phyloP scores from a whole-genome alignment of 2,888 invertebrate species.

The Lamellibrachia satsuma region DNA sequence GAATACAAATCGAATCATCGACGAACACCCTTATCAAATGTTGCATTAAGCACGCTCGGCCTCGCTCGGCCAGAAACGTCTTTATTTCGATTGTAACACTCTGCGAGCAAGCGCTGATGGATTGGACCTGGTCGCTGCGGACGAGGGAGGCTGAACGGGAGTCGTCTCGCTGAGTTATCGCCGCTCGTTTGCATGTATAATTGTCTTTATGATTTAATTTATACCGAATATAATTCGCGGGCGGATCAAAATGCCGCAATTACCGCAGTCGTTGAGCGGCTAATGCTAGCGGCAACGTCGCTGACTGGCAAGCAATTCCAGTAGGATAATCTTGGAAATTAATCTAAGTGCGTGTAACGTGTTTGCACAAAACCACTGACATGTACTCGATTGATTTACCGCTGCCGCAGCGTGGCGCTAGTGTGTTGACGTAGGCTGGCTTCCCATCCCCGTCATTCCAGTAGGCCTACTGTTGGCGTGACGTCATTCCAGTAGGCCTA shows the following conservation, averaged over 20 bases:
- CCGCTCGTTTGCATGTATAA: not conserved
- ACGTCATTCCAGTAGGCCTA: too few relatives aligned
- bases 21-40: constrained; percentile 5
- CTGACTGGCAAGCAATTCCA: constrained; percentile 6
- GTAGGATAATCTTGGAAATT: not conserved
- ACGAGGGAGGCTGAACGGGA: not conserved
- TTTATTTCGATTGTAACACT: not conserved
- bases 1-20: constrained; percentile 17
- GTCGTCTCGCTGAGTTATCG: constrained; percentile 8
- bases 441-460: too few relatives aligned
- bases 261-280: not conserved
- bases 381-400: constrained; percentile 13
- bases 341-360: constrained; percentile 3
- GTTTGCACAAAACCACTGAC: constrained; percentile 13
- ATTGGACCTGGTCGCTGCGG: not conserved
- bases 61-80: not conserved
- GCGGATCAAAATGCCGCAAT: constrained; percentile 12
- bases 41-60: not conserved
- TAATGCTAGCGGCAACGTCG: not conserved
- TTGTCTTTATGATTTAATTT: constrained; percentile 17
- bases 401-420: not conserved
- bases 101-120: constrained; percentile 2
- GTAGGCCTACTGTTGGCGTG: too few relatives aligned
- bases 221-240: constrained; percentile 17
- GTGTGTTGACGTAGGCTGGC: not conserved